Percentiles rank a stretch among this genome's conserved stretches.
Evolutionary conservation across 2,797 vertebrate species (phyloP).

Genomic region (Selene dorsalis): DNA sequence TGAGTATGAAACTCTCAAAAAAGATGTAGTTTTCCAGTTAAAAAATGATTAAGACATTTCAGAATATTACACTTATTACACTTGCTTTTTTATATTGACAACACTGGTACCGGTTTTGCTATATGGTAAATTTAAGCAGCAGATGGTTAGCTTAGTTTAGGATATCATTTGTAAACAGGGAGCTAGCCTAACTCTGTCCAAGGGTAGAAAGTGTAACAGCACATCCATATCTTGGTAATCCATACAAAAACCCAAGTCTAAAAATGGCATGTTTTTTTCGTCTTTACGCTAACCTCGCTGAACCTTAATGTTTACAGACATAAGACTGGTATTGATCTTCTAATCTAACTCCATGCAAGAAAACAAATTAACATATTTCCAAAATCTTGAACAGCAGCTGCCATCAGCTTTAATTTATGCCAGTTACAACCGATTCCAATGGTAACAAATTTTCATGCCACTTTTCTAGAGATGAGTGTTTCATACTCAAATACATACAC

Average conservation of each 20-base stretch:
- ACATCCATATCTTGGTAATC: not conserved
- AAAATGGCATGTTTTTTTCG: not conserved
- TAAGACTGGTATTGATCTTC: not conserved
- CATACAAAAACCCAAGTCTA: not conserved
- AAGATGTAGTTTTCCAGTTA: not conserved
- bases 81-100: not conserved
- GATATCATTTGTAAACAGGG: not conserved
- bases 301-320: conserved; percentile 13
- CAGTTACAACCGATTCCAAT: not conserved
- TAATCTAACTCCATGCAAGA: not conserved
- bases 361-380: conserved; percentile 11
- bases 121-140: not conserved
- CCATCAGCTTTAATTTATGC: conserved; percentile 16
- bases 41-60: not conserved
- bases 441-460: conserved; percentile 5
- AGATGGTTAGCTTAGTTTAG: conserved; percentile 4
- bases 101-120: not conserved
- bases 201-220: not conserved
- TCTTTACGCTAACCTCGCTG: conserved; percentile 14
- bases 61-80: not conserved
- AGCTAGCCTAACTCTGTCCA: not conserved
- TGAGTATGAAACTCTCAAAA: conserved; percentile 29
- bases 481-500: conserved; percentile 13
- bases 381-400: conserved; percentile 18
- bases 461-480: conserved; percentile 11